These are phyloP conservation scores for Thamnophis elegans DNA, from an alignment of 2,797 vertebrate genomes.

Conservation along the genomic window DNA sequence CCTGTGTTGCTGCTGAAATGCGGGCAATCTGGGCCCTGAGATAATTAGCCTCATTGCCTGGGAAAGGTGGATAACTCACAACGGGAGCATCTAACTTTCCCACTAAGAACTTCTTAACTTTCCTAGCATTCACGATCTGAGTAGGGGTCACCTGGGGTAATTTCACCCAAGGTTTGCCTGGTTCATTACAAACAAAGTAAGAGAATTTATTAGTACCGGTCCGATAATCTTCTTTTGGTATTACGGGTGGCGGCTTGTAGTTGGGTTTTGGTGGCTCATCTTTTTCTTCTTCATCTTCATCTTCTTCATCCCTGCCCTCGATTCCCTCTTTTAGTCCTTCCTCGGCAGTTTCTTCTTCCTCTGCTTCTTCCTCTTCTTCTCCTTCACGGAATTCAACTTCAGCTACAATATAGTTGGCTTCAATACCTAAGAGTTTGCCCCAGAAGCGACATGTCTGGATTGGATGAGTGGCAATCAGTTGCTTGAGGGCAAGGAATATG, in stretches of 20 bases:
- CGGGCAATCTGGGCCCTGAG: slow-evolving; percentile 91
- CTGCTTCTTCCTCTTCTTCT: slow-evolving; percentile 68
- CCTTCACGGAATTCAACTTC: slow-evolving; percentile 69
- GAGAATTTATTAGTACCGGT: slow-evolving; percentile 85
- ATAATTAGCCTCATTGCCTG: slow-evolving; percentile 89
- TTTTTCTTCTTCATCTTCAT: slow-evolving; percentile 61
- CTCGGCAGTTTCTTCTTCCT: slow-evolving; percentile 57
- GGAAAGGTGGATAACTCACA: slow-evolving; percentile 88
- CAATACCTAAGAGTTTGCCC: slow-evolving; percentile 89
- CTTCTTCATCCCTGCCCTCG: slow-evolving; percentile 47
- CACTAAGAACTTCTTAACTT: slow-evolving; percentile 88
- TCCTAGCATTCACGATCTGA: slow-evolving; percentile 85
- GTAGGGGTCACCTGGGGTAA: slow-evolving; percentile 85
- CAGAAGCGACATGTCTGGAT: slow-evolving; percentile 86
- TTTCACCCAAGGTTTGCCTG: slow-evolving; percentile 85
- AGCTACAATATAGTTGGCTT: slow-evolving; percentile 86
- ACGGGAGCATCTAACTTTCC: slow-evolving; percentile 83
- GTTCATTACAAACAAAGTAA: slow-evolving; percentile 90
- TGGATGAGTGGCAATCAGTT: slow-evolving; percentile 76
- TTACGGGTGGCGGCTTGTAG: slow-evolving; percentile 75
- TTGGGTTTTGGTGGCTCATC: slow-evolving; percentile 70
- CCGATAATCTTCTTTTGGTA: slow-evolving; percentile 81
- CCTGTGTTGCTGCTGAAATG: slow-evolving; percentile 89
- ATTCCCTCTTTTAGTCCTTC: slow-evolving; percentile 55
- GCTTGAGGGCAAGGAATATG: slow-evolving; percentile 86